phyloP scores from a whole-genome alignment of 2,113 vertebrate genomes.

The Phylloscopus whistleri region DNA sequence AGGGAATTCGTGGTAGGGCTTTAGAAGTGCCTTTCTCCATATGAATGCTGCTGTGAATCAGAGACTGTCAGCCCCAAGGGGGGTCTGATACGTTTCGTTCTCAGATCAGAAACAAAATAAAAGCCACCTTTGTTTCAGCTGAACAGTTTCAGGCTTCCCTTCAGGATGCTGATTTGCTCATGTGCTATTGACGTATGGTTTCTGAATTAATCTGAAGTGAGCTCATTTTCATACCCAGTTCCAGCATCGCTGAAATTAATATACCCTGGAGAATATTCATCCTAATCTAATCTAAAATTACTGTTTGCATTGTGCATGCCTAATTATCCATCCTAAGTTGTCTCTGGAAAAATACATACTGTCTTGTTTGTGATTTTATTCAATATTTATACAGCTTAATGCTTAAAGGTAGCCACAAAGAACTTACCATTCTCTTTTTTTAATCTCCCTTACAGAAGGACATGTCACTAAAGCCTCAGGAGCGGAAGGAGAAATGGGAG shows the following conservation, averaged over 20 bases:
- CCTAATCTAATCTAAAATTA: constrained; percentile 56
- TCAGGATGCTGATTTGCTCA: background rate
- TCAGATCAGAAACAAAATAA: background rate
- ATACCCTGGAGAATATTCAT: constrained; percentile 40
- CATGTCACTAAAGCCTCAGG: constrained; percentile 85
- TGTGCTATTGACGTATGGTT: background rate
- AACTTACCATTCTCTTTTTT: background rate
- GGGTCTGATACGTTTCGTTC: background rate
- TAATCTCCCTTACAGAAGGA: constrained; percentile 78
- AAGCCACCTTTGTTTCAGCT: background rate
- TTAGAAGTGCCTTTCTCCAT: constrained; percentile 19
- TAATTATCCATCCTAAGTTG: constrained; percentile 22
- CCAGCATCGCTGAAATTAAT: constrained; percentile 42
- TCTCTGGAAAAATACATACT: constrained; percentile 11
- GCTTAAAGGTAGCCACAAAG: background rate
- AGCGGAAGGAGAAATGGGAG: constrained; percentile 86
- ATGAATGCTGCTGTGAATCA: background rate
- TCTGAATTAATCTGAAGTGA: constrained; percentile 27
- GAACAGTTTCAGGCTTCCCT: constrained; percentile 4
- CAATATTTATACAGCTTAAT: background rate
- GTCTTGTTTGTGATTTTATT: constrained; percentile 15
- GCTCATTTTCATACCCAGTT: constrained; percentile 36
- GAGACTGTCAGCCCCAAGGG: background rate
- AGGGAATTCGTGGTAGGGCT: background rate
- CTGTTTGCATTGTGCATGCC: constrained; percentile 7